Evolutionary conservation across 2,113 vertebrate species (phyloP).

Genomic region (Lethenteron reissneri): DNA sequence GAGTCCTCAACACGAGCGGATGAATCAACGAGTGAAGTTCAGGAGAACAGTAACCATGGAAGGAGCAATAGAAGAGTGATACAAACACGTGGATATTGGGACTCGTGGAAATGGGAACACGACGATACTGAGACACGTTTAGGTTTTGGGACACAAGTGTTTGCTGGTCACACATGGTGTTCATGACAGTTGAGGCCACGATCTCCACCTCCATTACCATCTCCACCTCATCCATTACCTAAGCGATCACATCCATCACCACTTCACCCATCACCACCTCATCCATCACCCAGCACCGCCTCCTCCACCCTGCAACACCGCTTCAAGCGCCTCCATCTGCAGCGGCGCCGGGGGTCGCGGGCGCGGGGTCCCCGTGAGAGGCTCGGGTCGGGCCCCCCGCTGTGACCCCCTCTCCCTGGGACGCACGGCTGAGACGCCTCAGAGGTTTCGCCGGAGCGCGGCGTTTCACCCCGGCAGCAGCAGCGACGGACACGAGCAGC

Average conservation of each 20-base stretch:
- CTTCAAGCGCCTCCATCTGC: neutral
- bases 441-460: neutral
- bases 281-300: neutral
- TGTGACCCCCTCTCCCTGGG: neutral
- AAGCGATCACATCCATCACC: neutral
- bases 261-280: neutral
- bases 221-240: neutral
- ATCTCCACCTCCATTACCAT: neutral
- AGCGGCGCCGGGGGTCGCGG: neutral
- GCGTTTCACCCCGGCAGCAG: neutral
- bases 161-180: no score
- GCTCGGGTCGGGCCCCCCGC: neutral
- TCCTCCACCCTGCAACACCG: neutral
- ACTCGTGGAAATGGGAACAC: no score
- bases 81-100: no score
- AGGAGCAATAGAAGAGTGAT: no score
- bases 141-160: no score
- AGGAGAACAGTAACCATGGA: no score
- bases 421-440: neutral
- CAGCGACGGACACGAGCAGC: neutral
- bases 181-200: neutral
- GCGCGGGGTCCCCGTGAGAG: neutral
- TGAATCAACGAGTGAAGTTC: no score
- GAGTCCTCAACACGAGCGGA: no score
- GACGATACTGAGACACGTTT: no score